Conservation (phyloP, 2,113 vertebrate genomes). For the Myiozetetes cayanensis region DNA sequence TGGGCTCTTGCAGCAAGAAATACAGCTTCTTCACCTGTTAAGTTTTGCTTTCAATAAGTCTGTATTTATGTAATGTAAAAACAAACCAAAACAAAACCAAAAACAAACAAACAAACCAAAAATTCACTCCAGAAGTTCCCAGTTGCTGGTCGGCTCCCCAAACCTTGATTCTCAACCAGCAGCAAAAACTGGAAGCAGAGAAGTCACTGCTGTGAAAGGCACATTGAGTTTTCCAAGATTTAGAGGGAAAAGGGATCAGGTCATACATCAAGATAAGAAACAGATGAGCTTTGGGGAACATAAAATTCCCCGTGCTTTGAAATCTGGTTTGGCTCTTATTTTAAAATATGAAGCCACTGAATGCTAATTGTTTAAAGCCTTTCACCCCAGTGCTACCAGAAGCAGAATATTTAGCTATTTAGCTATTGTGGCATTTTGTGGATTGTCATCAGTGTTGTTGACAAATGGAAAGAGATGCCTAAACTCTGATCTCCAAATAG, state of each 20-base stretch:
- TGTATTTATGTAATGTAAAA: neutral
- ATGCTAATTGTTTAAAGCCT: neutral
- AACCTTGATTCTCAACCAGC: neutral
- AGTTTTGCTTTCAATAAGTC: neutral
- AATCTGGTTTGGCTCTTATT: neutral
- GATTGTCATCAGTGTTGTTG: neutral
- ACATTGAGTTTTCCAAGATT: neutral
- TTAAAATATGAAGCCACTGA: neutral
- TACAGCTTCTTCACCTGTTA: neutral
- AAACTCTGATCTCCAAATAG: neutral
- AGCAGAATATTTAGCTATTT: neutral
- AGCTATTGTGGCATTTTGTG: neutral
- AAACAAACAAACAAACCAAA: neutral
- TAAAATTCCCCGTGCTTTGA: neutral
- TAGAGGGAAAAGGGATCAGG: neutral
- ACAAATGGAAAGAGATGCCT: neutral
- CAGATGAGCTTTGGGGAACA: neutral
- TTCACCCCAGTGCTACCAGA: neutral
- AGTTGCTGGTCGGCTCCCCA: neutral
- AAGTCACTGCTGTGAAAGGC: neutral
- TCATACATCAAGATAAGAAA: neutral
- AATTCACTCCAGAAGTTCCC: neutral
- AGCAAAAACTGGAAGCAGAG: neutral
- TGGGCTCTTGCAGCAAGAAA: neutral
- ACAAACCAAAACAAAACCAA: no score